Percentiles rank a stretch among this genome's conserved stretches.
These are phyloP conservation scores for Zaprionus nigranus DNA, from an alignment of 1,140 invertebrate genomes.

Conservation along the genomic window DNA sequence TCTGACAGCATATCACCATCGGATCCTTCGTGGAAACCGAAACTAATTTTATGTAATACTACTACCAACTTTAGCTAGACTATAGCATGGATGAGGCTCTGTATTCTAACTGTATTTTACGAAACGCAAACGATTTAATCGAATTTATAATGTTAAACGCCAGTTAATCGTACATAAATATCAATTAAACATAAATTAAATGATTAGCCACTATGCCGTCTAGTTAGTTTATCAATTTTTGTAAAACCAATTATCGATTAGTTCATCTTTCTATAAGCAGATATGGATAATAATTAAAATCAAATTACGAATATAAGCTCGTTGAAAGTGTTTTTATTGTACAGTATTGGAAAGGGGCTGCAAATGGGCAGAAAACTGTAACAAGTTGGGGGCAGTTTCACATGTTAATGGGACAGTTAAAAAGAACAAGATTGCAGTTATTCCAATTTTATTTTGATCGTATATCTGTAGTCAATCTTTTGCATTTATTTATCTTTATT, in stretches of 20 bases:
- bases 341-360: neutral
- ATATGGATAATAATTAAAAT: slow-evolving; percentile 77
- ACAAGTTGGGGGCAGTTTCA: neutral
- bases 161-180: slow-evolving; percentile 79
- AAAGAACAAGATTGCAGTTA: too few species aligned
- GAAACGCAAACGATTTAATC: slow-evolving; percentile 75
- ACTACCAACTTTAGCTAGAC: slow-evolving; percentile 23
- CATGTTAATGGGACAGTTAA: neutral
- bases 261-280: slow-evolving; percentile 75
- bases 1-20: slow-evolving; percentile 70
- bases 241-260: slow-evolving; percentile 76
- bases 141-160: slow-evolving; percentile 83
- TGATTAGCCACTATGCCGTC: slow-evolving; percentile 69
- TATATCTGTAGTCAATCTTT: neutral
- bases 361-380: neutral
- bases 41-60: slow-evolving; percentile 55
- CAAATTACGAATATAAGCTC: slow-evolving; percentile 67
- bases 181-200: slow-evolving; percentile 73
- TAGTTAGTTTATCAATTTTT: slow-evolving; percentile 81
- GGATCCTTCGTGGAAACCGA: slow-evolving; percentile 58
- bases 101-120: slow-evolving; percentile 50
- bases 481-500: too few species aligned
- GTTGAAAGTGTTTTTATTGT: neutral
- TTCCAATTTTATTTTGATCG: neutral
- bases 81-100: slow-evolving; percentile 28